Conservation (phyloP, 92 coral and sea anemone genomes). For the Phenganax stokvisi region DNA sequence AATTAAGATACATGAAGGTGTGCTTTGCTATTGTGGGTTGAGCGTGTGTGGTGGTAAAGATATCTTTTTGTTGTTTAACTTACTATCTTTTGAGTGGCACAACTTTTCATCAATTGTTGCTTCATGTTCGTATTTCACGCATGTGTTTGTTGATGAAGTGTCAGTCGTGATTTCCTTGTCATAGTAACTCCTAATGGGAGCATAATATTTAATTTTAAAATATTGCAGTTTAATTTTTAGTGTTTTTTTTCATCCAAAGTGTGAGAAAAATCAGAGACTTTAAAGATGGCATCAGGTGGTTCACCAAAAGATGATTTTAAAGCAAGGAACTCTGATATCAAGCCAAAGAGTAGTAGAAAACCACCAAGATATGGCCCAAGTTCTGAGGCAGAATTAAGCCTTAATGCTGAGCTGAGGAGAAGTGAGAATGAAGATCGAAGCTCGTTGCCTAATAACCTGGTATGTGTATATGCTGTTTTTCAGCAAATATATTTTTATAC, state of each 20-base stretch:
- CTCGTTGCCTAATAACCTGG: slow-evolving; percentile 93
- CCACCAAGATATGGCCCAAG: slow-evolving; percentile 78
- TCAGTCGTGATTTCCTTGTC: too few relatives aligned
- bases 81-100: too few relatives aligned
- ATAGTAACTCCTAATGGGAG: neutral
- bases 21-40: too few relatives aligned
- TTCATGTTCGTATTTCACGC: too few relatives aligned
- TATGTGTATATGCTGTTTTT: slow-evolving; percentile 23
- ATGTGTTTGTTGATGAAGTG: too few relatives aligned
- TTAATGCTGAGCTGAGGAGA: slow-evolving; percentile 72
- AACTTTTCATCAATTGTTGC: too few relatives aligned
- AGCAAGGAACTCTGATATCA: slow-evolving; percentile 57
- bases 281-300: slow-evolving; percentile 78
- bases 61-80: too few relatives aligned
- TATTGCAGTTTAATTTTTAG: neutral
- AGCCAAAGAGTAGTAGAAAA: slow-evolving; percentile 76
- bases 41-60: too few relatives aligned
- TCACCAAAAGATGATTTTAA: slow-evolving; percentile 62
- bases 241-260: neutral
- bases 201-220: neutral
- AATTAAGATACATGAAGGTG: too few relatives aligned
- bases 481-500: neutral
- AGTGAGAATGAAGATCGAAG: slow-evolving; percentile 60
- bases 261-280: neutral
- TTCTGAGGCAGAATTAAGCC: slow-evolving; percentile 83